These are phyloP conservation scores for Drosophila algonquin DNA, from an alignment of 2,888 invertebrate species.

Conservation along the genomic window DNA sequence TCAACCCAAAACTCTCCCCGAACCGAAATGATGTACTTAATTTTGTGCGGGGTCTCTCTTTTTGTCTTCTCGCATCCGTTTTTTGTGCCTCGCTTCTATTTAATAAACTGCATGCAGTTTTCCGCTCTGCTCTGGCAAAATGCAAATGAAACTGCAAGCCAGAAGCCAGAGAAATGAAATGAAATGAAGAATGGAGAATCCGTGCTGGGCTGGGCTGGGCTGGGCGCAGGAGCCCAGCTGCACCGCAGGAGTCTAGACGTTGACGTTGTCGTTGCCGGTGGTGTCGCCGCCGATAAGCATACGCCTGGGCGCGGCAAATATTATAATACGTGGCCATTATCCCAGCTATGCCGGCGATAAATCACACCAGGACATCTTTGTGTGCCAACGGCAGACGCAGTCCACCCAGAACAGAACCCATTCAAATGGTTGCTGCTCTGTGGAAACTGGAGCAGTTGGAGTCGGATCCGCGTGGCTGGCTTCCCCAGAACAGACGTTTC, in stretches of 20 bases:
- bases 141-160: constrained; percentile 53
- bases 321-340: constrained; percentile 79
- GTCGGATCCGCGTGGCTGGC: constrained; percentile 26
- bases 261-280: constrained; percentile 62
- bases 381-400: constrained; percentile 71
- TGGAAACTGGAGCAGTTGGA: constrained; percentile 55
- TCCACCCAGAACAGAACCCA: constrained; percentile 16
- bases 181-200: constrained; percentile 34
- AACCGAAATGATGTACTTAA: constrained; percentile 71
- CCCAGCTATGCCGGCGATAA: constrained; percentile 73
- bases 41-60: constrained; percentile 37
- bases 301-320: constrained; percentile 74
- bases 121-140: constrained; percentile 39
- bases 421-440: constrained; percentile 21
- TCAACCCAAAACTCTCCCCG: constrained; percentile 44
- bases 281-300: constrained; percentile 74
- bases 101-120: constrained; percentile 69
- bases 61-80: not conserved
- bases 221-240: constrained; percentile 32
- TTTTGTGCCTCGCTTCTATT: constrained; percentile 52
- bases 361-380: constrained; percentile 79
- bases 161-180: constrained; percentile 6
- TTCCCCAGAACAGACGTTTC: constrained; percentile 61
- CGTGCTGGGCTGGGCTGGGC: constrained; percentile 37
- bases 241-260: constrained; percentile 78